Conservation (phyloP, 2,888 invertebrate genomes). For the Agrochola lota region DNA sequence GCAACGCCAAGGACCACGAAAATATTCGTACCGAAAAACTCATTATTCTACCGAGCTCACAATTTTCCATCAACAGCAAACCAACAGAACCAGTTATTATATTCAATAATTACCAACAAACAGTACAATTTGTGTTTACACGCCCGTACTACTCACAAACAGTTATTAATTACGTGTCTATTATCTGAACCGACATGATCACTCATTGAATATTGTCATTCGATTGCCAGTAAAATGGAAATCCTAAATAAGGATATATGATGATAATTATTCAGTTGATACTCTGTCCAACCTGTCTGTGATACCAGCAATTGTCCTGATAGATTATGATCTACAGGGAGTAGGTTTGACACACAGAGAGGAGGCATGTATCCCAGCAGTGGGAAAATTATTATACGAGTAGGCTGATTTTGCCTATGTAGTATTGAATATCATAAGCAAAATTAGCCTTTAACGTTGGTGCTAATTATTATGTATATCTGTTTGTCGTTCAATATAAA, state of each 20-base stretch:
- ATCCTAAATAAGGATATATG: slow-evolving; percentile 15
- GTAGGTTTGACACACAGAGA: background rate
- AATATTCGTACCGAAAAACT: background rate
- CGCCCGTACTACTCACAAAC: slow-evolving; percentile 10
- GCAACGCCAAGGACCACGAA: background rate
- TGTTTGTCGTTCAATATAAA: background rate
- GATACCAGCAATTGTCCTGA: background rate
- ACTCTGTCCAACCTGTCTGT: background rate
- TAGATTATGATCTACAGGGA: background rate
- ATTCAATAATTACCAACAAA: slow-evolving; percentile 32
- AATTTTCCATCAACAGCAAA: slow-evolving; percentile 13
- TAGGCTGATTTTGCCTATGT: background rate
- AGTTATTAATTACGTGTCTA: slow-evolving; percentile 49
- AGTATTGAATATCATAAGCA: no score
- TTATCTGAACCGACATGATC: slow-evolving; percentile 43
- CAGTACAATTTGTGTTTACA: slow-evolving; percentile 28
- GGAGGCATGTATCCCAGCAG: no score
- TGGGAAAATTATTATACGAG: no score
- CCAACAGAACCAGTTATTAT: slow-evolving; percentile 6
- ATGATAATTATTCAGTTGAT: slow-evolving; percentile 1
- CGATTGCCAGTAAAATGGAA: slow-evolving; percentile 28
- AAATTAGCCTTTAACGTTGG: no score
- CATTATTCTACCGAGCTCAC: no score
- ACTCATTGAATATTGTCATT: slow-evolving; percentile 30
- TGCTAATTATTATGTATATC: background rate